Percentiles rank a stretch among this genome's conserved stretches.
Evolutionary conservation across 2,888 invertebrate genomes (phyloP).

Genomic region (Tetropium fuscum): DNA sequence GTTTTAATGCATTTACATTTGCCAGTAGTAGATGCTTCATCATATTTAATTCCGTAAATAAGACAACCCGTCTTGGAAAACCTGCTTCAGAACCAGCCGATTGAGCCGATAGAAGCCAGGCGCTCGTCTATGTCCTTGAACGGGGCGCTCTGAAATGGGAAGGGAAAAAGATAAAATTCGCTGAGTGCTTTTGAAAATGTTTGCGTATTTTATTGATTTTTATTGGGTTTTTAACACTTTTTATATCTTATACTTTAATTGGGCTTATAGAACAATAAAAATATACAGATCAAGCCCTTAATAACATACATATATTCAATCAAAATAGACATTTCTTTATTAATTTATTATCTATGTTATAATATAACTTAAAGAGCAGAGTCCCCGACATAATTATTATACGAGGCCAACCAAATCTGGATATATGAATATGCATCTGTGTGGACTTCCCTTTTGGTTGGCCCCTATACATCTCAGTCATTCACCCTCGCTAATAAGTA

Average conservation of each 20-base stretch:
- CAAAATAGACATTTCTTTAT: conserved; percentile 49
- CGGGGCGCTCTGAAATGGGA: not conserved
- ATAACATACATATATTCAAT: conserved; percentile 64
- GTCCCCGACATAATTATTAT: conserved; percentile 42
- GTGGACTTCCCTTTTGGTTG: conserved; percentile 43
- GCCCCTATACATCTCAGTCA: conserved; percentile 55
- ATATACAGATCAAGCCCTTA: conserved; percentile 63
- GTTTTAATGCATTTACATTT: too few species aligned
- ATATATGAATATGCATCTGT: not conserved
- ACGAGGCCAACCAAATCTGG: conserved; percentile 11
- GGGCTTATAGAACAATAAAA: conserved; percentile 64
- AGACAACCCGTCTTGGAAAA: too few species aligned
- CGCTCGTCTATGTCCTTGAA: too few species aligned
- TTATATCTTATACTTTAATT: conserved; percentile 54
- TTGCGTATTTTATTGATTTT: conserved; percentile 58
- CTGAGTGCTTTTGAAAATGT: conserved; percentile 40
- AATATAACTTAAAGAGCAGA: conserved; percentile 56
- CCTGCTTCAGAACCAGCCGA: too few species aligned
- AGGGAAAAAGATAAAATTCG: not conserved
- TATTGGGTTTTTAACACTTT: conserved; percentile 61
- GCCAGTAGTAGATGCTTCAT: too few species aligned
- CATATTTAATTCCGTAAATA: too few species aligned
- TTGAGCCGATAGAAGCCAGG: too few species aligned
- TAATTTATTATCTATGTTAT: conserved; percentile 53
- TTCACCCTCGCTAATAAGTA: conserved; percentile 61